Conservation (phyloP, 2,888 invertebrate genomes). For the Pemphredon lugubris region DNA sequence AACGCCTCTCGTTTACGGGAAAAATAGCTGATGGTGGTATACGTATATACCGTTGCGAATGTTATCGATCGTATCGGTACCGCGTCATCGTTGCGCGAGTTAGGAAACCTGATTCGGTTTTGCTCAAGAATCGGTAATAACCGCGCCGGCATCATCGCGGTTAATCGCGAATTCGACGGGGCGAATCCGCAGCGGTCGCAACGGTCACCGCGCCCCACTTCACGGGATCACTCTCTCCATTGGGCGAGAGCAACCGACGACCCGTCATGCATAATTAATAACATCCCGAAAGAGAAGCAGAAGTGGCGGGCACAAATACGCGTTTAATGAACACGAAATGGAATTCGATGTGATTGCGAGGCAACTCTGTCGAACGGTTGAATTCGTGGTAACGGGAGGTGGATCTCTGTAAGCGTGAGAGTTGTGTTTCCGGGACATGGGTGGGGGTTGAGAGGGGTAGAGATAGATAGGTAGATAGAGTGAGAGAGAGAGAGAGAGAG, state of each 20-base stretch:
- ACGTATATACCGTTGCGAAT: too few relatives aligned
- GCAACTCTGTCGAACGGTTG: slow-evolving; percentile 17
- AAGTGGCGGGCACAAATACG: slow-evolving; percentile 38
- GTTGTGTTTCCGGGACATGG: slow-evolving; percentile 1
- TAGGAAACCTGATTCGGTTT: too few relatives aligned
- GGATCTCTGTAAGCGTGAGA: slow-evolving; percentile 11
- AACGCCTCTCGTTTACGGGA: too few relatives aligned
- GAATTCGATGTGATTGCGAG: slow-evolving; percentile 45
- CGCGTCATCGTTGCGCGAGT: too few relatives aligned
- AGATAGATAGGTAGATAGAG: too few relatives aligned
- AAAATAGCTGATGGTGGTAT: too few relatives aligned
- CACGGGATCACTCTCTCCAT: neutral
- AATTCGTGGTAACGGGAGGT: neutral
- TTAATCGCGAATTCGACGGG: neutral
- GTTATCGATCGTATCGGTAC: too few relatives aligned
- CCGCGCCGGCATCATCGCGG: neutral
- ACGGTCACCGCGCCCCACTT: neutral
- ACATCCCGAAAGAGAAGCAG: slow-evolving; percentile 22
- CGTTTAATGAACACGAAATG: slow-evolving; percentile 59
- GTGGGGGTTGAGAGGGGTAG: too few relatives aligned
- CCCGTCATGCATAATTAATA: slow-evolving; percentile 53
- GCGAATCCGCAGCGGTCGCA: neutral
- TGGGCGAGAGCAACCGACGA: slow-evolving; percentile 15
- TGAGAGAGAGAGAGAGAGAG: too few relatives aligned
- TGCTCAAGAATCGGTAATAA: too few relatives aligned